Evolutionary conservation across 2,113 vertebrate genomes (phyloP), one percentile per base, ranked within the genome.

Genomic region (Papio anubis): DNA sequence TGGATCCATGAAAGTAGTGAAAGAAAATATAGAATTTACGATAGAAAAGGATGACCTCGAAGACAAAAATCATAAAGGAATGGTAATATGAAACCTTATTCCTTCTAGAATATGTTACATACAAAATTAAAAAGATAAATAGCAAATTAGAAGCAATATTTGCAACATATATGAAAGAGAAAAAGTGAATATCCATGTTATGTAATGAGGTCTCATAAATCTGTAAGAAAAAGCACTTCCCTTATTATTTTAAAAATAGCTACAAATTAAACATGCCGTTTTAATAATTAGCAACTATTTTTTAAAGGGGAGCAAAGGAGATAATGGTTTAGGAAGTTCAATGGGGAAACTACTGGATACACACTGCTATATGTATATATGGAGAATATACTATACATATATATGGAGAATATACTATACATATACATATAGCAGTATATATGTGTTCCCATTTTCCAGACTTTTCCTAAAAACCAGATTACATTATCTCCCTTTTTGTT

Each of bases 31-130:
- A 88, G 40, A 88, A 40, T 30, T 81, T 79, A 35, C 83, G 2
- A 13, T 50, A 85, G 48, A 88, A 84, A 76, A 32, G 25, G 5
- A 30, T 35, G 8, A 3, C 61, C 75, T 90, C 40, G 57, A 64
- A 72, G 64, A 25, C 38, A 85, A 50, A 94, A 50, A 32, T 12
- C 27, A 45, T 52, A 84, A 38, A 76, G 13, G 9, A 95, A 90
- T 45, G 11, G 2, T 81, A n/a, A 50, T 20, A 48, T 66, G 27
- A 88, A 93, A 85, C 45, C 17, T 8, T 55, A 27, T 35, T 48
- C 17, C 55, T 92, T 81, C 48, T 76, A 61, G 55, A 72, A 95
- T 94, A 90, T 84, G 12, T 9, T 95, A 35, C 48, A 78, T 90
- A 40, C 25, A 72, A 96, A 85, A 81, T 64, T 57, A 55, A 64